These are phyloP conservation scores for Nannobrachium achirus DNA, from an alignment of 2,113 vertebrate genomes.

Conservation along the genomic window DNA sequence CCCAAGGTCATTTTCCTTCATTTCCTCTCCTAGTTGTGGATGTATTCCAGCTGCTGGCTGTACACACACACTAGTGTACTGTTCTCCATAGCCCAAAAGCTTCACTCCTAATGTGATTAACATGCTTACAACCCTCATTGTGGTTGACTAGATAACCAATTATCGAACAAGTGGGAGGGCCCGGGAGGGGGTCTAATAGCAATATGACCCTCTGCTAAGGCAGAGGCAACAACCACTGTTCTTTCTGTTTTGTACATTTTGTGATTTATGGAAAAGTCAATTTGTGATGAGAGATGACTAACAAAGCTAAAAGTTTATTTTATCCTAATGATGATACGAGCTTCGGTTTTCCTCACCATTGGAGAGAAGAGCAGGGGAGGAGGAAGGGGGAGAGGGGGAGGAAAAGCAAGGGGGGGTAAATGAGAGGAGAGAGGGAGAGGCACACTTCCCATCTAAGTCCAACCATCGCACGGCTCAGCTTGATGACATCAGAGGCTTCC, in stretches of 20 bases:
- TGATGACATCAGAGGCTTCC: constrained; percentile 45
- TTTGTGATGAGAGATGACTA: constrained; percentile 10
- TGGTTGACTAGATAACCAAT: constrained; percentile 48
- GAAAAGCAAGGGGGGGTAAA: background rate
- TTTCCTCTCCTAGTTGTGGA: constrained; percentile 59
- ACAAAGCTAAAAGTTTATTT: constrained; percentile 1
- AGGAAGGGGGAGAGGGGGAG: background rate
- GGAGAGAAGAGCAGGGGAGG: background rate
- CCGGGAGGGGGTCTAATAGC: background rate
- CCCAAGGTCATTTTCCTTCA: constrained; percentile 61
- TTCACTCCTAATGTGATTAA: constrained; percentile 51
- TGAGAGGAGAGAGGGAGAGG: background rate
- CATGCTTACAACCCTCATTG: constrained; percentile 42
- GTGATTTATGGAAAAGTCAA: constrained; percentile 6
- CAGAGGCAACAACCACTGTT: background rate
- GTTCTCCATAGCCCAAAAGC: constrained; percentile 30
- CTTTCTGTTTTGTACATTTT: too few species aligned
- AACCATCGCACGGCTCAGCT: constrained; percentile 22
- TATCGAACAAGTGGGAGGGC: constrained; percentile 5
- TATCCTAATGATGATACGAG: constrained; percentile 3
- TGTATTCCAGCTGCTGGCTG: constrained; percentile 47
- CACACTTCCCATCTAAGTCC: constrained; percentile 24
- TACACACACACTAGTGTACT: constrained; percentile 45
- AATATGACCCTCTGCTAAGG: background rate
- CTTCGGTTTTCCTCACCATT: background rate